phyloP scores from a whole-genome alignment of 2,888 invertebrate species.

The Leptinotarsa rubiginosa region DNA sequence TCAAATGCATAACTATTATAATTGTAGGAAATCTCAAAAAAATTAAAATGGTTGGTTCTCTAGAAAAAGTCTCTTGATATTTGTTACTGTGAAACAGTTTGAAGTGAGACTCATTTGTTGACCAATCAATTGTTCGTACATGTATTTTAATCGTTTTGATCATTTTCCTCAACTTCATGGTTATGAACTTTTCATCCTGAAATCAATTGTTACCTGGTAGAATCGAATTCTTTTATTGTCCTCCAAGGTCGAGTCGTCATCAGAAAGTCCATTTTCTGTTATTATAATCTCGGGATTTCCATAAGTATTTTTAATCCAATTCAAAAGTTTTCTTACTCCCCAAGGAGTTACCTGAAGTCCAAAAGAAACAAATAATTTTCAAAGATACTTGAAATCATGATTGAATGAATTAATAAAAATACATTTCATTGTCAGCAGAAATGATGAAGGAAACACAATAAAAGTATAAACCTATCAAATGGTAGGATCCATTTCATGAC shows the following conservation, averaged over 20 bases:
- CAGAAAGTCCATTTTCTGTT: slow-evolving; percentile 71
- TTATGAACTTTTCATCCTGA: background rate
- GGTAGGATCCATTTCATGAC: no score
- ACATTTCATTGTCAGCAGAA: background rate
- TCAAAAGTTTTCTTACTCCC: slow-evolving; percentile 71
- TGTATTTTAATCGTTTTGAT: no score
- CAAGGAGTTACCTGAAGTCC: slow-evolving; percentile 67
- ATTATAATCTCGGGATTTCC: slow-evolving; percentile 69
- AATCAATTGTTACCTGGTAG: slow-evolving; percentile 47
- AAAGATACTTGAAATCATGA: background rate
- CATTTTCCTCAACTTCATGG: no score
- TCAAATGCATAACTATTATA: no score
- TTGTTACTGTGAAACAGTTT: no score
- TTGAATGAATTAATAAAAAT: background rate
- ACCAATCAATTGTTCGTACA: no score
- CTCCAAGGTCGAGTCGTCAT: slow-evolving; percentile 62
- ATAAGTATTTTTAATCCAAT: slow-evolving; percentile 63
- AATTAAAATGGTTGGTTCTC: no score
- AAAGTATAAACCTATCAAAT: no score
- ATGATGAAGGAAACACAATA: background rate
- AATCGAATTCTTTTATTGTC: slow-evolving; percentile 68
- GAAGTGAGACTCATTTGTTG: no score
- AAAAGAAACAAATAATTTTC: background rate
- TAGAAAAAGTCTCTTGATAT: no score
- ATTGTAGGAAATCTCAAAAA: no score